These are phyloP conservation scores for Amblyjoppa fuscipennis DNA, from an alignment of 2,888 invertebrate species.

Conservation along the genomic window DNA sequence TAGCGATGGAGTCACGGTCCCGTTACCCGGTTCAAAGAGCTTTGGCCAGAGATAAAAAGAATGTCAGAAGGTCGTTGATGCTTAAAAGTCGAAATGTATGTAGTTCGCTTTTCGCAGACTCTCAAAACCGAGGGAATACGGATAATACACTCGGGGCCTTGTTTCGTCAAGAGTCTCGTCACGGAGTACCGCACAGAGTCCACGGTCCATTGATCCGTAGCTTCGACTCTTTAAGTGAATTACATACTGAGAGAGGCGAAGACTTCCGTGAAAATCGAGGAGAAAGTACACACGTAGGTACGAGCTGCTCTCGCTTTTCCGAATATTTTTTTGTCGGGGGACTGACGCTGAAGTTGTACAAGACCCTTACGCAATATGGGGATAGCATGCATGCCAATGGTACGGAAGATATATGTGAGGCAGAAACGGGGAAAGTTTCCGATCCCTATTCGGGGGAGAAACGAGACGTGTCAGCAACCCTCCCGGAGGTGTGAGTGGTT, in stretches of 20 bases:
- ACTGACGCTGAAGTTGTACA: neutral
- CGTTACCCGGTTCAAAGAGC: constrained; percentile 55
- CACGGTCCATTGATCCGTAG: constrained; percentile 20
- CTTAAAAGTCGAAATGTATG: constrained; percentile 51
- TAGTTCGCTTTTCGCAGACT: constrained; percentile 12
- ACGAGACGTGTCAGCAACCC: constrained; percentile 45
- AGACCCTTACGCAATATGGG: neutral
- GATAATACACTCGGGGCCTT: constrained; percentile 2
- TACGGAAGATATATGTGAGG: constrained; percentile 1
- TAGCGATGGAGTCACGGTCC: constrained; percentile 38
- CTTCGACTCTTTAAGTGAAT: constrained; percentile 52
- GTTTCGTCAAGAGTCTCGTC: constrained; percentile 39
- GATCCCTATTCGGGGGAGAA: neutral
- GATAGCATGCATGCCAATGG: neutral
- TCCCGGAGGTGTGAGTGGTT: constrained; percentile 27
- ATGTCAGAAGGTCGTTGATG: constrained; percentile 20
- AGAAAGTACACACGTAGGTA: neutral
- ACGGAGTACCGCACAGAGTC: constrained; percentile 36
- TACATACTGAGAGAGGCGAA: constrained; percentile 46
- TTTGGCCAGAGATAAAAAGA: constrained; percentile 7
- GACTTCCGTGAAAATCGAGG: constrained; percentile 4
- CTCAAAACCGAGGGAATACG: constrained; percentile 5
- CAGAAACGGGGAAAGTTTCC: constrained; percentile 7
- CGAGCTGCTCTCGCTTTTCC: neutral
- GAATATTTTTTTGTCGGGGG: constrained; percentile 12